Evolutionary conservation across 2,888 invertebrate genomes (phyloP).

Genomic region (Thelaira solivaga): DNA sequence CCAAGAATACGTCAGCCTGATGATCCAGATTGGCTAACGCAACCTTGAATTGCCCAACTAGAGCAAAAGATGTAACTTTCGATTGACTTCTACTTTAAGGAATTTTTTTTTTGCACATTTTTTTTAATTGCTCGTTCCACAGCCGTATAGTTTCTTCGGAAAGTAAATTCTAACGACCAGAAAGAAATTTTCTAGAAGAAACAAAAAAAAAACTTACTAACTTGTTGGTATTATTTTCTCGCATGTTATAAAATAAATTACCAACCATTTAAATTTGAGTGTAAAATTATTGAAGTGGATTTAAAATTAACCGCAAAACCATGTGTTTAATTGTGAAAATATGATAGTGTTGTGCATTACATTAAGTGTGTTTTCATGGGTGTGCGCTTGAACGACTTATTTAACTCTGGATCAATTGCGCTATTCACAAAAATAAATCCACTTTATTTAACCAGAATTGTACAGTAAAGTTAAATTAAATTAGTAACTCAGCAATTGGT

Average conservation of each 20-base stretch:
- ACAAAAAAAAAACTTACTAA: too few species aligned
- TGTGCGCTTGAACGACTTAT: slow-evolving; percentile 1
- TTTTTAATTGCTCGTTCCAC: too few species aligned
- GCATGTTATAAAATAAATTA: background rate
- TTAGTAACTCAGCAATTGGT: too few species aligned
- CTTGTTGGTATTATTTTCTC: background rate
- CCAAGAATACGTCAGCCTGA: too few species aligned
- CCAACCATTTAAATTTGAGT: background rate
- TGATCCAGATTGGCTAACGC: too few species aligned
- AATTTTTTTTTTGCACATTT: too few species aligned
- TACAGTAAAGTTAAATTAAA: background rate
- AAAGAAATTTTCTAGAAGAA: too few species aligned
- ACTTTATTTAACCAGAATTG: background rate
- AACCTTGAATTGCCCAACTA: too few species aligned
- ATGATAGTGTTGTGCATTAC: background rate
- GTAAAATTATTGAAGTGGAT: background rate
- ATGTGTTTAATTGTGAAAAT: slow-evolving; percentile 40
- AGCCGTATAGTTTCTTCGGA: too few species aligned
- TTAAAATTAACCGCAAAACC: slow-evolving; percentile 41
- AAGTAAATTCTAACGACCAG: too few species aligned
- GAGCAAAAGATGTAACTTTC: too few species aligned
- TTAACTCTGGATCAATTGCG: background rate
- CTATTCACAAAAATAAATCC: background rate
- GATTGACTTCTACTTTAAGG: too few species aligned
- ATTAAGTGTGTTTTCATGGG: slow-evolving; percentile 8